phyloP scores from a whole-genome alignment of 2,113 vertebrate species.

The Alaudala cheleensis region DNA sequence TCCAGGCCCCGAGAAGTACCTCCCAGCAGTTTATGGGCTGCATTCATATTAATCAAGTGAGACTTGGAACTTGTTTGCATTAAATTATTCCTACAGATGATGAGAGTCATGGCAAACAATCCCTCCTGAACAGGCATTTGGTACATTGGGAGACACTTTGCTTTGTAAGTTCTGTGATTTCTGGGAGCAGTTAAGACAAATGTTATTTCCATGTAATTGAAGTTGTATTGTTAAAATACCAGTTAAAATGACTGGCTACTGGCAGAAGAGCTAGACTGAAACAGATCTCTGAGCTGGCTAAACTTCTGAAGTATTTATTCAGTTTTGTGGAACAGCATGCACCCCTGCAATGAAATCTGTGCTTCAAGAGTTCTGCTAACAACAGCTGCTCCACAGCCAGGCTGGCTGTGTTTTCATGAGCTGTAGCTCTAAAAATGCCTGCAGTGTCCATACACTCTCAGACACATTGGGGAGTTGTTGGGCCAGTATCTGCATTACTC shows the following conservation, averaged over 20 bases:
- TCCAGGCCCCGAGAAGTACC: not conserved
- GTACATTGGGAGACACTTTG: not conserved
- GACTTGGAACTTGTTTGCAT: not conserved
- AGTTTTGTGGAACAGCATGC: not conserved
- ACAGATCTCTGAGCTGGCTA: not conserved
- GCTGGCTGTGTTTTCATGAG: not conserved
- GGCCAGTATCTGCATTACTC: not conserved
- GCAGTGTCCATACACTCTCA: not conserved
- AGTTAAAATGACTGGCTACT: not conserved
- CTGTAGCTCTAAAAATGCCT: not conserved
- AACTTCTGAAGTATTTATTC: not conserved
- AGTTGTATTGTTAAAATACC: constrained; percentile 17
- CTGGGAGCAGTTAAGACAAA: not conserved
- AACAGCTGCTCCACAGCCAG: not conserved
- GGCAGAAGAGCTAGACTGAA: not conserved
- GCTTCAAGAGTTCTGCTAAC: not conserved
- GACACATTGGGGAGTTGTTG: not conserved
- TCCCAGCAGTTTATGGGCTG: not conserved
- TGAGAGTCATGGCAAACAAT: not conserved
- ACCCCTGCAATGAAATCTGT: not conserved
- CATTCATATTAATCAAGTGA: not conserved
- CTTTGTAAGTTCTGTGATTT: not conserved
- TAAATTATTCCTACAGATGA: not conserved
- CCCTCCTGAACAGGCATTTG: not conserved
- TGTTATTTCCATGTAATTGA: not conserved